Conservation (phyloP, 2,113 vertebrate genomes). For the Rana temporaria region DNA sequence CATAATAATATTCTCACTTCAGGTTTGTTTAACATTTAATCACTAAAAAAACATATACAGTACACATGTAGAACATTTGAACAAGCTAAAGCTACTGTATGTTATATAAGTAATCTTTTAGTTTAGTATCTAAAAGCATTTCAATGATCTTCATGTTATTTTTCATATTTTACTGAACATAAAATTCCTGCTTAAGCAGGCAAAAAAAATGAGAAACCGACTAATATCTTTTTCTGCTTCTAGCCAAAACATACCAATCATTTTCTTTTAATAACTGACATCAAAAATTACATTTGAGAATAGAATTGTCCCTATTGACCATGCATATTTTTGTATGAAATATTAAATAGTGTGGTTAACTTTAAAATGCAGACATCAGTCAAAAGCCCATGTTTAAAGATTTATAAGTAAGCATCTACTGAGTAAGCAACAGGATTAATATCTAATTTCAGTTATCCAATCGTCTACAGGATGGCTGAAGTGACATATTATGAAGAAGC, state of each 20-base stretch:
- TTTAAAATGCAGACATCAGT: conserved; percentile 41
- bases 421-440: conserved; percentile 37
- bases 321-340: conserved; percentile 40
- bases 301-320: conserved; percentile 34
- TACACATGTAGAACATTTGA: too few relatives aligned
- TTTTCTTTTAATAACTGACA: conserved; percentile 20
- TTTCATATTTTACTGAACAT: background rate
- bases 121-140: too few relatives aligned
- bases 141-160: background rate
- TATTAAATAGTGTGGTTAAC: conserved; percentile 45
- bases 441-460: conserved; percentile 17
- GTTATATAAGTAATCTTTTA: too few relatives aligned
- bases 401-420: conserved; percentile 39
- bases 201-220: background rate
- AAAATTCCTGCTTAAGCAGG: too few relatives aligned
- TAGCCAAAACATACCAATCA: conserved; percentile 1
- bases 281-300: background rate
- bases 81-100: too few relatives aligned
- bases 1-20: too few relatives aligned
- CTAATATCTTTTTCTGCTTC: conserved; percentile 12
- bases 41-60: too few relatives aligned
- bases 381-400: conserved; percentile 29
- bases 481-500: conserved; percentile 44
- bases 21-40: too few relatives aligned
- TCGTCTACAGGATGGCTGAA: conserved; percentile 27